Percentiles rank a stretch among this genome's conserved stretches.
phyloP scores from a whole-genome alignment of 2,888 invertebrate species.

The Crossocerus cetratus region DNA sequence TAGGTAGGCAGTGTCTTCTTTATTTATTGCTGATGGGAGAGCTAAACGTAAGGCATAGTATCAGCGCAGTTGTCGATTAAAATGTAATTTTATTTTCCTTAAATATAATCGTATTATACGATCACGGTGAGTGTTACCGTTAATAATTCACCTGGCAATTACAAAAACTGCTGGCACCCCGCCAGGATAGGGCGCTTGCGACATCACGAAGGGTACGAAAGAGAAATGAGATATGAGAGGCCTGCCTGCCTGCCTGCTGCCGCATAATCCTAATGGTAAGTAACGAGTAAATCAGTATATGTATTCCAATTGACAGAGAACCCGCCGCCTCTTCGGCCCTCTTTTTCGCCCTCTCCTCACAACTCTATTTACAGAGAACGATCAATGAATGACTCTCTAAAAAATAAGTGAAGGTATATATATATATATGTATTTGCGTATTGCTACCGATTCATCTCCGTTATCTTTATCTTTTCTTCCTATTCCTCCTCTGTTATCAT shows the following conservation, averaged over 20 bases:
- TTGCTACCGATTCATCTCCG: too few relatives aligned
- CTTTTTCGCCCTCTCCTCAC: background rate
- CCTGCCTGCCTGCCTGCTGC: too few relatives aligned
- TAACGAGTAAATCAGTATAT: background rate
- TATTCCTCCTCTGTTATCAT: too few relatives aligned
- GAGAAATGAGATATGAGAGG: conserved; percentile 10
- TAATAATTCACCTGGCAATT: conserved; percentile 42
- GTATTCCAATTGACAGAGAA: background rate
- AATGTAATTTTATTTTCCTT: conserved; percentile 53
- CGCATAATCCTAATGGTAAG: too few relatives aligned
- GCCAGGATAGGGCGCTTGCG: conserved; percentile 30
- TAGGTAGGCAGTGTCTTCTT: too few relatives aligned
- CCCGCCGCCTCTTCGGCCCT: background rate
- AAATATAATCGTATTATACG: conserved; percentile 50
- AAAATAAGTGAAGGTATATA: background rate
- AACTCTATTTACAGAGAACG: background rate
- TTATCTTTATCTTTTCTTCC: too few relatives aligned
- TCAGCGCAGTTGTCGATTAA: conserved; percentile 26
- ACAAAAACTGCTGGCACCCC: conserved; percentile 43
- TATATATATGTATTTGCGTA: too few relatives aligned
- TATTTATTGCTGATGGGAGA: too few relatives aligned
- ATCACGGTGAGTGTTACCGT: conserved; percentile 53
- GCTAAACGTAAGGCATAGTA: too few relatives aligned
- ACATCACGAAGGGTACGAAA: too few relatives aligned
- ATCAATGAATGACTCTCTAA: conserved; percentile 9